A percentile compares a stretch with the other conserved stretches of the same genome.
Evolutionary conservation across 2,113 vertebrate genomes (phyloP).

Genomic region (Burhinus bistriatus): DNA sequence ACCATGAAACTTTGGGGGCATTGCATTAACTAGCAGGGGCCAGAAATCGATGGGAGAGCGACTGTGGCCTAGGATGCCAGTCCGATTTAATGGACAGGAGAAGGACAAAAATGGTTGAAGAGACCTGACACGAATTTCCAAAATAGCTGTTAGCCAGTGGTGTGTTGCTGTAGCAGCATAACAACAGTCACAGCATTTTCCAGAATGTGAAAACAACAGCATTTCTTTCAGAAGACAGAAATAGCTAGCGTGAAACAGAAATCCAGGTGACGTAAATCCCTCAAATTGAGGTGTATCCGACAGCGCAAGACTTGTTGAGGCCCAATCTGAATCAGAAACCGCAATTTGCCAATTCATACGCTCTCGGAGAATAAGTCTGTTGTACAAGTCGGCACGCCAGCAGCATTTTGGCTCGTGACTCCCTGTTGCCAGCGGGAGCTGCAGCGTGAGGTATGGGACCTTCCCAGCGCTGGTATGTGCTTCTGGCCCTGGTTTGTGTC

Average conservation of each 20-base stretch:
- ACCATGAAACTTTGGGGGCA: background rate
- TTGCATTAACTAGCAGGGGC: background rate
- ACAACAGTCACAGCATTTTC: background rate
- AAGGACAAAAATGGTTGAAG: background rate
- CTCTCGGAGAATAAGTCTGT: background rate
- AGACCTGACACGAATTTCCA: background rate
- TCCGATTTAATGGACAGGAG: background rate
- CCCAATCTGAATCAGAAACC: background rate
- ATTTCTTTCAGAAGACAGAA: background rate
- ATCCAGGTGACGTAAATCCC: background rate
- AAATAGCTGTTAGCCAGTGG: background rate
- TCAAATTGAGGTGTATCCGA: background rate
- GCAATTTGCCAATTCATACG: background rate
- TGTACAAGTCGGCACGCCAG: rapidly evolving
- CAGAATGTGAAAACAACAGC: background rate
- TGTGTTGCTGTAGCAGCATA: background rate
- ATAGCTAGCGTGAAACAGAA: background rate
- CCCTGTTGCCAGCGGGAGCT: background rate
- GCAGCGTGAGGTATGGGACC: background rate
- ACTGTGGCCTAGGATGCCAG: background rate
- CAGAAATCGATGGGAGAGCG: background rate
- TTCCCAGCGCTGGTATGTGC: background rate
- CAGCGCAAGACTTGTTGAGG: background rate
- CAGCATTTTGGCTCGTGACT: background rate
- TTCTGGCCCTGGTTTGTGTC: background rate